phyloP scores from a whole-genome alignment of 2,113 vertebrate species.

The Rhadina sibilatrix region DNA sequence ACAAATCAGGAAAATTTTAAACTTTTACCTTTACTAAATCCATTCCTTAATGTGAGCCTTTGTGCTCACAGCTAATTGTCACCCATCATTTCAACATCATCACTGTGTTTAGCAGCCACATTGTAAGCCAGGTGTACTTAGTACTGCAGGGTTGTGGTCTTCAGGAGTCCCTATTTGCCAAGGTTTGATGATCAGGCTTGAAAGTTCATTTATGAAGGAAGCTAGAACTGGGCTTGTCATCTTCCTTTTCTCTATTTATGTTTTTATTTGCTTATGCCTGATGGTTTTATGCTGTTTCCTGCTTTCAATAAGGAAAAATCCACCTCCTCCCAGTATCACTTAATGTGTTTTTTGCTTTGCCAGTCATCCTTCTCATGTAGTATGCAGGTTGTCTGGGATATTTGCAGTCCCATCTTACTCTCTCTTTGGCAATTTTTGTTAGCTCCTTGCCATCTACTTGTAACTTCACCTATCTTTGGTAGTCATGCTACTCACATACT shows the following conservation, averaged over 20 bases:
- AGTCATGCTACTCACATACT: background rate
- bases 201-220: background rate
- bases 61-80: background rate
- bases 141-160: accelerated
- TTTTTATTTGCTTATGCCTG: background rate
- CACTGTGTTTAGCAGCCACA: background rate
- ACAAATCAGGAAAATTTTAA: background rate
- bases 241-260: background rate
- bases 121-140: background rate
- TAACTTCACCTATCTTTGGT: background rate
- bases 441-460: background rate
- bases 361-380: accelerated
- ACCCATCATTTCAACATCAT: background rate
- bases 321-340: background rate
- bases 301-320: background rate
- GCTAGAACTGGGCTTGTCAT: background rate
- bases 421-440: background rate
- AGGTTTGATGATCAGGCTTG: background rate
- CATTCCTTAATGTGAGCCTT: background rate
- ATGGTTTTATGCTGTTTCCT: background rate
- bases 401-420: background rate
- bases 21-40: background rate
- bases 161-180: background rate
- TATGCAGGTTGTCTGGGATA: background rate
- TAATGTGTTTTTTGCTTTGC: background rate